Evolutionary conservation across 2,888 invertebrate species (phyloP).

Genomic region (Drymonia ruficornis): DNA sequence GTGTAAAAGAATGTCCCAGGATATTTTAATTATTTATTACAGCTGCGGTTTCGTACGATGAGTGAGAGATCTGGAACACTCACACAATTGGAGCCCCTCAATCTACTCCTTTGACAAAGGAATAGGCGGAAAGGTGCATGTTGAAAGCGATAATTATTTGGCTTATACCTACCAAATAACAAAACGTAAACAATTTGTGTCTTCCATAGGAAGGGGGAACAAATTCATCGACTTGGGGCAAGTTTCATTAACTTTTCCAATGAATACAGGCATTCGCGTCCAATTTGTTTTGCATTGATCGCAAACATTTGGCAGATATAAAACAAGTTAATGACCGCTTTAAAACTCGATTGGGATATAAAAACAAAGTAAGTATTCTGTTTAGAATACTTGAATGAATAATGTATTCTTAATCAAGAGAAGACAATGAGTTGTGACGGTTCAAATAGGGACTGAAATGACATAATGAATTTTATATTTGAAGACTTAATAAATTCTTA

Average conservation of each 20-base stretch:
- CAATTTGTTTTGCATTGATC: slow-evolving; percentile 59
- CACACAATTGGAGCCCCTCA: too few species aligned
- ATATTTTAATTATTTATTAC: too few species aligned
- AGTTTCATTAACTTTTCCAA: slow-evolving; percentile 82
- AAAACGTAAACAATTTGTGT: slow-evolving; percentile 44
- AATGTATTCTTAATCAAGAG: slow-evolving; percentile 3
- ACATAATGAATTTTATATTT: background rate
- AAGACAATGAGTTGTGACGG: background rate
- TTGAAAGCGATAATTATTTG: background rate
- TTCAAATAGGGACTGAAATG: background rate
- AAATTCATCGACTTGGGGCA: slow-evolving; percentile 66
- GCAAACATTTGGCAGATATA: slow-evolving; percentile 54
- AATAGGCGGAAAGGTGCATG: background rate
- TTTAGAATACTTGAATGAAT: background rate
- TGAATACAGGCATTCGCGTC: slow-evolving; percentile 77
- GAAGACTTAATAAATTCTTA: background rate
- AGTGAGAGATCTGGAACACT: too few species aligned
- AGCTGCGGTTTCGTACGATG: too few species aligned
- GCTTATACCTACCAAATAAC: slow-evolving; percentile 11
- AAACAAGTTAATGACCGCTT: slow-evolving; percentile 10
- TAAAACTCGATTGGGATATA: background rate
- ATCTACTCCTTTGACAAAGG: too few species aligned
- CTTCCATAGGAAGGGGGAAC: slow-evolving; percentile 43
- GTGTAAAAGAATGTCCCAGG: too few species aligned
- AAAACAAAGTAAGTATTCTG: slow-evolving; percentile 1